Percentiles rank a stretch among this genome's conserved stretches.
phyloP scores from a whole-genome alignment of 2,113 vertebrate genomes.

The Pachyramphus minor region DNA sequence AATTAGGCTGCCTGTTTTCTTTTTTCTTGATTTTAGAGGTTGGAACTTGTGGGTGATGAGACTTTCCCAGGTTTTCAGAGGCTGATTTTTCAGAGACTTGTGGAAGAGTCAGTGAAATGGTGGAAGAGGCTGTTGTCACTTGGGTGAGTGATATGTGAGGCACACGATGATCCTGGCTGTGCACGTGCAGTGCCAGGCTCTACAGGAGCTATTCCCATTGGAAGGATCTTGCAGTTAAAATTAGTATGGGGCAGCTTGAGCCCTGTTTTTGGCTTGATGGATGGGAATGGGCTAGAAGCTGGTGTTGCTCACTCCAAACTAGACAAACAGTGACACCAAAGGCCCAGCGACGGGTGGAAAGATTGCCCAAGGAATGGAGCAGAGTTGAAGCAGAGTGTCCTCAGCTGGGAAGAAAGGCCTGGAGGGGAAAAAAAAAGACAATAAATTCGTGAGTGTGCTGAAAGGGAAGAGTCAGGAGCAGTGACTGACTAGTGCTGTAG shows the following conservation, averaged over 20 bases:
- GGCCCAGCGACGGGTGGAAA: not conserved
- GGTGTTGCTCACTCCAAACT: not conserved
- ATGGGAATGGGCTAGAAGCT: not conserved
- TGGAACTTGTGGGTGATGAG: not conserved
- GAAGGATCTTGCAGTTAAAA: not conserved
- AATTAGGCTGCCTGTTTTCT: not conserved
- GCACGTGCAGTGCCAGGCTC: not conserved
- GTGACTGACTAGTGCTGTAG: not conserved
- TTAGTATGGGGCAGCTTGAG: not conserved
- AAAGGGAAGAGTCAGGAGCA: not conserved
- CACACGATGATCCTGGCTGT: rapidly evolving
- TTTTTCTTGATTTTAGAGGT: not conserved
- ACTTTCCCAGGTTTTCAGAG: not conserved
- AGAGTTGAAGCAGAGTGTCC: not conserved
- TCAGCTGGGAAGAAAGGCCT: not conserved
- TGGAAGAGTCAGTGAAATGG: not conserved
- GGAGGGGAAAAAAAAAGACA: not conserved
- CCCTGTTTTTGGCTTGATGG: not conserved
- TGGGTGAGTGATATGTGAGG: not conserved
- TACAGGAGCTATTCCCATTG: not conserved
- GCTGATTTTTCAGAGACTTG: not conserved
- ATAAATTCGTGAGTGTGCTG: not conserved
- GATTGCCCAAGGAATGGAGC: not conserved
- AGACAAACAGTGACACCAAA: not conserved
- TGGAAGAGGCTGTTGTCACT: not conserved